These are phyloP conservation scores for Pantala flavescens DNA, from an alignment of 1,140 invertebrate species.

Conservation along the genomic window DNA sequence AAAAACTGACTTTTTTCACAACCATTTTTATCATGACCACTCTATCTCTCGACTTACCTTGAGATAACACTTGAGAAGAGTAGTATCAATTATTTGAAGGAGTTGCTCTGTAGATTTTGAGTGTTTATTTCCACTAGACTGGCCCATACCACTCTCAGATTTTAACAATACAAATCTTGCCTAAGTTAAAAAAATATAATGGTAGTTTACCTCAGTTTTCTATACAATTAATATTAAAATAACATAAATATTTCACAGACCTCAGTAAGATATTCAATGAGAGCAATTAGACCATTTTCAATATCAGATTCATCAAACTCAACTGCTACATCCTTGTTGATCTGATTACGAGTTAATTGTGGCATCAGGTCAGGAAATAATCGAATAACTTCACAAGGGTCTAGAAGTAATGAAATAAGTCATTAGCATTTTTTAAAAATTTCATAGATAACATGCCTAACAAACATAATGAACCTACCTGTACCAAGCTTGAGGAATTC, in stretches of 20 bases:
- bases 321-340: conserved; percentile 39
- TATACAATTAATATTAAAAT: no score
- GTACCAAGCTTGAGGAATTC: conserved; percentile 81
- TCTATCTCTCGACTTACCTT: conserved; percentile 45
- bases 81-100: conserved; percentile 91
- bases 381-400: conserved; percentile 89
- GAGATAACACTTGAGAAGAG: conserved; percentile 90
- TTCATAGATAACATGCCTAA: not conserved
- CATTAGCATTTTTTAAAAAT: not conserved
- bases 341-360: conserved; percentile 43
- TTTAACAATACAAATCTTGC: conserved; percentile 25
- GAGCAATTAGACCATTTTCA: conserved; percentile 75
- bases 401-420: conserved; percentile 33
- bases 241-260: conserved; percentile 47
- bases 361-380: conserved; percentile 84
- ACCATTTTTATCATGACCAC: conserved; percentile 3
- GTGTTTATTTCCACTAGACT: conserved; percentile 29
- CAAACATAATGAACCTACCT: conserved; percentile 31
- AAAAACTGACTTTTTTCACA: conserved; percentile 11
- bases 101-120: conserved; percentile 44
- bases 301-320: conserved; percentile 72
- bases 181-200: conserved; percentile 24
- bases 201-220: not conserved
- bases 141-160: no score
- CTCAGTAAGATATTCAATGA: conserved; percentile 81